A percentile compares a stretch with the other conserved stretches of the same genome.
Conservation (phyloP, 2,797 vertebrate genomes). For the Enteromius mattozi region DNA sequence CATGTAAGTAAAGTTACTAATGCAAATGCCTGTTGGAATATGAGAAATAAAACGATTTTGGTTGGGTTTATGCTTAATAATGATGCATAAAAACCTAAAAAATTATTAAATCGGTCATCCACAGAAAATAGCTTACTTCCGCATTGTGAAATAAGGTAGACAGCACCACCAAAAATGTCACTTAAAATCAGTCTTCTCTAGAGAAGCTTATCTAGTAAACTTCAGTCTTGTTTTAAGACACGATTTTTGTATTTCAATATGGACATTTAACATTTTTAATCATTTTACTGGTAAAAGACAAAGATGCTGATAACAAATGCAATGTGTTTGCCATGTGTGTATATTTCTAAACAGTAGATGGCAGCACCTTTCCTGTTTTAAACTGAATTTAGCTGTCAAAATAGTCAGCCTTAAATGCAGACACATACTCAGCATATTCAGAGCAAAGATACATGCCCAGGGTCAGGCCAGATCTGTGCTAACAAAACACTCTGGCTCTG, state of each 20-base stretch:
- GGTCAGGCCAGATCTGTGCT: neutral
- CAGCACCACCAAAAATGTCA: no score
- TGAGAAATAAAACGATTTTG: neutral
- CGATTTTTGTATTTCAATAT: neutral
- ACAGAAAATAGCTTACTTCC: no score
- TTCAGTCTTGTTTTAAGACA: no score
- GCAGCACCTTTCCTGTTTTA: slow-evolving; percentile 11
- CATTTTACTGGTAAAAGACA: neutral
- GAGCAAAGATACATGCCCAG: neutral
- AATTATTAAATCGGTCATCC: no score
- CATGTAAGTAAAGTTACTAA: neutral
- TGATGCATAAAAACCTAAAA: neutral
- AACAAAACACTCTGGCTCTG: neutral
- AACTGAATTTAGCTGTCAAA: slow-evolving; percentile 20
- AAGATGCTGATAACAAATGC: neutral
- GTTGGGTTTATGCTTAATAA: neutral
- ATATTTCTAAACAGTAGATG: slow-evolving; percentile 19
- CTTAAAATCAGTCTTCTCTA: no score
- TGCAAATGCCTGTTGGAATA: neutral
- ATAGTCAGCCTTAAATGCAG: neutral
- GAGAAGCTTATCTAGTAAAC: no score
- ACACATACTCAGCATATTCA: neutral
- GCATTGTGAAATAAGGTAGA: no score
- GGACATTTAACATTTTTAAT: fast-evolving
- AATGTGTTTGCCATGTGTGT: neutral